Evolutionary conservation across 2,113 vertebrate genomes (phyloP).

Genomic region (Callionymus lyra): DNA sequence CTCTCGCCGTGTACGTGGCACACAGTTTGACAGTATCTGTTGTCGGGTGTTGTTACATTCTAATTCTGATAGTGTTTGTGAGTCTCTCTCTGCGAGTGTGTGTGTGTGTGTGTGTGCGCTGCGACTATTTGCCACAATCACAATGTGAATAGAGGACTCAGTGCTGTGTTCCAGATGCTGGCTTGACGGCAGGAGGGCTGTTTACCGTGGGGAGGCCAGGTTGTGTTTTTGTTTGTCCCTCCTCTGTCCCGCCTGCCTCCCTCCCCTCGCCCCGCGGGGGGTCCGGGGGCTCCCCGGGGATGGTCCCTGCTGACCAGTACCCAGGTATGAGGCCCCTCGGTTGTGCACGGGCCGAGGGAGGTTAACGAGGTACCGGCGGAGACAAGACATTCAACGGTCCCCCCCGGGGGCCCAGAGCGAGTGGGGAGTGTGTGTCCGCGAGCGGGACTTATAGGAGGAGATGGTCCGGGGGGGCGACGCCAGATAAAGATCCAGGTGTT

Average conservation of each 20-base stretch:
- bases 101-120: conserved; percentile 19
- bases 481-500: too few species aligned
- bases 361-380: conserved; percentile 64
- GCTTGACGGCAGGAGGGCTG: conserved; percentile 57
- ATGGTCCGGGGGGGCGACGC: too few species aligned
- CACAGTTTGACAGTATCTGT: conserved; percentile 11
- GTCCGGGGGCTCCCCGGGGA: conserved; percentile 43
- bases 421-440: conserved; percentile 40
- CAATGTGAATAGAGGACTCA: conserved; percentile 52
- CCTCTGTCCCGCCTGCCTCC: conserved; percentile 53
- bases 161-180: conserved; percentile 56
- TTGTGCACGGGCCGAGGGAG: conserved; percentile 45
- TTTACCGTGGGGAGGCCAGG: conserved; percentile 62
- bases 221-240: conserved; percentile 67
- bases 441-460: too few species aligned
- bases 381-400: conserved; percentile 50
- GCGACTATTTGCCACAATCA: conserved; percentile 37
- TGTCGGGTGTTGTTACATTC: neutral
- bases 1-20: too few species aligned
- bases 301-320: conserved; percentile 52
- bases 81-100: conserved; percentile 17
- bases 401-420: conserved; percentile 38
- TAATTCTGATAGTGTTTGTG: conserved; percentile 10
- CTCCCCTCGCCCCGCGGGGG: conserved; percentile 40
- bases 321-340: conserved; percentile 53